A percentile compares a stretch with the other conserved stretches of the same genome.
Evolutionary conservation across 2,888 invertebrate genomes (phyloP).

Genomic region (Andrena camellia): DNA sequence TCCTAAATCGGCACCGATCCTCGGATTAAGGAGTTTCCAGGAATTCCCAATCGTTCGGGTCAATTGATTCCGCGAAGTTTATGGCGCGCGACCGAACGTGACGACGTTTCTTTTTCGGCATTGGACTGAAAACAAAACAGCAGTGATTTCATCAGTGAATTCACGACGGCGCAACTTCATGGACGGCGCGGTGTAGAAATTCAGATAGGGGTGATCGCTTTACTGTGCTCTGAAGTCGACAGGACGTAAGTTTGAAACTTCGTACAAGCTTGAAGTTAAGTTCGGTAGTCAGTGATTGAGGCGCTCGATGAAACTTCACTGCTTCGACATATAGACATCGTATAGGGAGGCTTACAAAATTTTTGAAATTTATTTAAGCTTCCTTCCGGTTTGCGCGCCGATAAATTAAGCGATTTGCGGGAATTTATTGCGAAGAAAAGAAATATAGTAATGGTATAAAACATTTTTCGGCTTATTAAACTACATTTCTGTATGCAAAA

Average conservation of each 20-base stretch:
- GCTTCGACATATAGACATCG: no score
- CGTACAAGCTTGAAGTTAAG: no score
- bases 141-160: slow-evolving; percentile 8
- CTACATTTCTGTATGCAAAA: no score
- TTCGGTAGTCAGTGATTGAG: no score
- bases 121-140: slow-evolving; percentile 19
- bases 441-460: no score
- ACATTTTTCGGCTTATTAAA: no score
- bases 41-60: slow-evolving; percentile 30
- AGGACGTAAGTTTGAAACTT: slow-evolving; percentile 3
- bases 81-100: slow-evolving; percentile 20
- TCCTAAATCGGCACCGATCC: slow-evolving; percentile 28
- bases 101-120: slow-evolving; percentile 19
- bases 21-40: slow-evolving; percentile 45
- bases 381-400: no score
- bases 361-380: no score
- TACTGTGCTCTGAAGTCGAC: slow-evolving; percentile 8
- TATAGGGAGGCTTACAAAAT: no score
- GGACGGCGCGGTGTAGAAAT: neutral
- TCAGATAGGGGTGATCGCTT: slow-evolving; percentile 5
- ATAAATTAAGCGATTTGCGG: no score
- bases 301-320: no score
- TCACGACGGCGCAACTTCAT: neutral
- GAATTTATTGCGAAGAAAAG: no score
- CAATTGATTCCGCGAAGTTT: slow-evolving; percentile 50